These are phyloP conservation scores for Aldrovandia affinis DNA, from an alignment of 2,797 vertebrate species.

Conservation along the genomic window DNA sequence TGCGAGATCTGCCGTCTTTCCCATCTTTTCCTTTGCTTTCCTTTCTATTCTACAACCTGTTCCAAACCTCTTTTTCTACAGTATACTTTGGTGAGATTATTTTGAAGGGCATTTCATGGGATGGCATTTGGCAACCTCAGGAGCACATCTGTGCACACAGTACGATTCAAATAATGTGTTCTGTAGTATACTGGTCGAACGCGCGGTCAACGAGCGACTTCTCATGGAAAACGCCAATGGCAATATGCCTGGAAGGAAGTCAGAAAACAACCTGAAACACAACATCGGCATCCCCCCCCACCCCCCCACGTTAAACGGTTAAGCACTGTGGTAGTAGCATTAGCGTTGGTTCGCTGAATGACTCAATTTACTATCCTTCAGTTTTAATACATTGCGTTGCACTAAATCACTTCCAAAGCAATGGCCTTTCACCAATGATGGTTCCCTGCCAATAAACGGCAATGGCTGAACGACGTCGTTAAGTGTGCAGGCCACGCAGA, in stretches of 20 bases:
- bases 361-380: slow-evolving; percentile 9
- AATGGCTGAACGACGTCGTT: not conserved
- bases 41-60: not conserved
- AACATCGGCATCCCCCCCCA: not conserved
- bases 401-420: slow-evolving; percentile 1
- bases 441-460: not conserved
- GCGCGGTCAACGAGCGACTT: not conserved
- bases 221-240: not conserved
- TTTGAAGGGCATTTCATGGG: not conserved
- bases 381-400: slow-evolving; percentile 17
- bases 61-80: not conserved
- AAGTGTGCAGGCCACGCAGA: not conserved
- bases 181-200: not conserved
- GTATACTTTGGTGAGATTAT: not conserved
- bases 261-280: not conserved
- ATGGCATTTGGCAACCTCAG: not conserved
- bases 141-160: not conserved
- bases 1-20: not conserved
- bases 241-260: not conserved
- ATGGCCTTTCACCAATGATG: not conserved
- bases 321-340: not conserved
- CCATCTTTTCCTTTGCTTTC: not conserved
- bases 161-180: not conserved
- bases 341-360: slow-evolving; percentile 1
- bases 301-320: not conserved